Evolutionary conservation across 1,140 invertebrate genomes (phyloP).

Genomic region (Drosophila ohnishii): DNA sequence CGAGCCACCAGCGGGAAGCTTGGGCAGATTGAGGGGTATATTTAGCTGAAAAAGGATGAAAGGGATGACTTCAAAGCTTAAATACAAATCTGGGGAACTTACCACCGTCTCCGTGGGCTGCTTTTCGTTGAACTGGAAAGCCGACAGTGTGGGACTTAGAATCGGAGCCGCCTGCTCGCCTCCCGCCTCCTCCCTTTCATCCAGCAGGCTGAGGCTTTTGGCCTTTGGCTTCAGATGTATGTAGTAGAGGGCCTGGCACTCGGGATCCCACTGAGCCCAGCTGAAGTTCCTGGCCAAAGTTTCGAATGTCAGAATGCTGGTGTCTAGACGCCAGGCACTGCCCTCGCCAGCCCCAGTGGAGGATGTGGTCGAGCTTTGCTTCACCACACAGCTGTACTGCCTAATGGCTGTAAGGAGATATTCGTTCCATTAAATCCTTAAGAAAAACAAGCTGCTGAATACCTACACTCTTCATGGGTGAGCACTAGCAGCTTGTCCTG

Average conservation of each 20-base stretch:
- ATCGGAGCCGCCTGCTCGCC: constrained; percentile 46
- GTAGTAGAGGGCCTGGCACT: constrained; percentile 89
- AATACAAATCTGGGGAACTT: constrained; percentile 57
- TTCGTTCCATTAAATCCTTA: not conserved
- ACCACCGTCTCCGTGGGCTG: constrained; percentile 93
- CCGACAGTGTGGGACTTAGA: constrained; percentile 88
- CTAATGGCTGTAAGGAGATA: constrained; percentile 56
- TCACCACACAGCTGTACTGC: constrained; percentile 70
- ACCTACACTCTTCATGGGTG: constrained; percentile 91
- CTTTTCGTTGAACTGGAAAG: constrained; percentile 92
- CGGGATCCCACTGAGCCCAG: constrained; percentile 92
- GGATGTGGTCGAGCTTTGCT: constrained; percentile 51
- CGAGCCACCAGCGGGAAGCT: constrained; percentile 85
- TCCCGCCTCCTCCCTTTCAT: constrained; percentile 84
- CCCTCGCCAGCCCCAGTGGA: constrained; percentile 83
- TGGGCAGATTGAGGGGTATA: constrained; percentile 91
- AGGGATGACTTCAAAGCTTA: not conserved
- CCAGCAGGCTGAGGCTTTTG: constrained; percentile 85
- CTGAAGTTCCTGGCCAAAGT: constrained; percentile 88
- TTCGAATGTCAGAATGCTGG: constrained; percentile 85
- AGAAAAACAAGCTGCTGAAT: too few relatives aligned
- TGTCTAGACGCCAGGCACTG: constrained; percentile 84
- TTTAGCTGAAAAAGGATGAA: constrained; percentile 86
- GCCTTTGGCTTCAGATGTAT: constrained; percentile 89
- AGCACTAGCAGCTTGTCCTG: constrained; percentile 89